Evolutionary conservation across 1,140 invertebrate genomes (phyloP).

Genomic region (Vanessa atalanta): DNA sequence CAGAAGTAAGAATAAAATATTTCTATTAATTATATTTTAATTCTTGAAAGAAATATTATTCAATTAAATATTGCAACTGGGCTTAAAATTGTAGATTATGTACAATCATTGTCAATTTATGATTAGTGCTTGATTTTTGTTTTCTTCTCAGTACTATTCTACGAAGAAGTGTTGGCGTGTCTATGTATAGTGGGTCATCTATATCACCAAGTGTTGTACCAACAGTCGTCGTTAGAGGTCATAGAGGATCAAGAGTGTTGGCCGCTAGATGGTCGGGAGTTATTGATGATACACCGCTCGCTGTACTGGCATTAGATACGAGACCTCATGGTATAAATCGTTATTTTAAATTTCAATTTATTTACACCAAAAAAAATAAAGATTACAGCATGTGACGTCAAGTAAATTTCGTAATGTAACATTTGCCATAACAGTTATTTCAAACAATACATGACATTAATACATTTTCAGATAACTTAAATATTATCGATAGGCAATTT

Average conservation of each 20-base stretch:
- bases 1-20: constrained; percentile 52
- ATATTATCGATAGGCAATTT: too few relatives aligned
- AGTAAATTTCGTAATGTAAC: too few relatives aligned
- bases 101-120: too few relatives aligned
- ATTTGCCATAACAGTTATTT: not conserved
- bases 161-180: constrained; percentile 68
- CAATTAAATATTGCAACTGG: too few relatives aligned
- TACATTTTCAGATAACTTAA: too few relatives aligned
- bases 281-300: constrained; percentile 64
- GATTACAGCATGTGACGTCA: too few relatives aligned
- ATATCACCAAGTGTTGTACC: constrained; percentile 58
- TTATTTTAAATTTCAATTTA: constrained; percentile 13
- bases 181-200: constrained; percentile 69
- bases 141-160: constrained; percentile 54
- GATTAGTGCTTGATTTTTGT: not conserved
- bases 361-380: not conserved
- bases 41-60: too few relatives aligned
- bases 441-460: not conserved
- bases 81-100: too few relatives aligned
- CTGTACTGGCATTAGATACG: constrained; percentile 68
- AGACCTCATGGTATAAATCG: constrained; percentile 59
- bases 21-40: too few relatives aligned
- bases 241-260: constrained; percentile 65
- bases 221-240: constrained; percentile 68
- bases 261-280: constrained; percentile 75